A percentile compares a stretch with the other conserved stretches of the same genome.
These are phyloP conservation scores for Circaetus cinerascens DNA, from an alignment of 2,113 vertebrate genomes.

Conservation along the genomic window DNA sequence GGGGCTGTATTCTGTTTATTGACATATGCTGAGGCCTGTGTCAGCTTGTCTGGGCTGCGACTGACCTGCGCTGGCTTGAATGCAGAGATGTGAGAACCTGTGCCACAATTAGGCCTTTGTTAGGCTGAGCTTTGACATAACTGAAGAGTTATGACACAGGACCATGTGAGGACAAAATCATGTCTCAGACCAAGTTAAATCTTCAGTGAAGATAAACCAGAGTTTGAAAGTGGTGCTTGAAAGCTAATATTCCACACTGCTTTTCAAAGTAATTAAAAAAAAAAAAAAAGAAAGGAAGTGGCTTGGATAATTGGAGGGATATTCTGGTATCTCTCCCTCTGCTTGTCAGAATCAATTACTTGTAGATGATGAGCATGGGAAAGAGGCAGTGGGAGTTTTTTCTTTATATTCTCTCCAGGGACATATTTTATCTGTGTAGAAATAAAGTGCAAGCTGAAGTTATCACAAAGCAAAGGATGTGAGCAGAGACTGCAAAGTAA, in stretches of 20 bases:
- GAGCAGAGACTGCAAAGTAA: background rate
- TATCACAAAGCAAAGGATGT: background rate
- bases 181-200: background rate
- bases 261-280: background rate
- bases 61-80: background rate
- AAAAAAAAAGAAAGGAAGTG: background rate
- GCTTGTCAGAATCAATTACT: background rate
- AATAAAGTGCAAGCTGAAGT: background rate
- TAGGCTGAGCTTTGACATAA: background rate
- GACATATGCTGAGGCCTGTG: background rate
- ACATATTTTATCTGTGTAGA: background rate
- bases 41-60: background rate
- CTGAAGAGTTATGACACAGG: background rate
- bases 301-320: background rate
- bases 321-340: background rate
- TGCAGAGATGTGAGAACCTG: background rate
- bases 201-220: background rate
- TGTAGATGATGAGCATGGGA: slow-evolving; percentile 18
- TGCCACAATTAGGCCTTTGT: background rate
- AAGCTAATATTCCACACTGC: background rate
- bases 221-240: background rate
- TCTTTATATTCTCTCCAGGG: background rate
- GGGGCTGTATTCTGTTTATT: background rate
- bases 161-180: background rate
- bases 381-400: slow-evolving; percentile 27